Evolutionary conservation across 2,113 vertebrate species (phyloP).

Genomic region (Prinia subflava): DNA sequence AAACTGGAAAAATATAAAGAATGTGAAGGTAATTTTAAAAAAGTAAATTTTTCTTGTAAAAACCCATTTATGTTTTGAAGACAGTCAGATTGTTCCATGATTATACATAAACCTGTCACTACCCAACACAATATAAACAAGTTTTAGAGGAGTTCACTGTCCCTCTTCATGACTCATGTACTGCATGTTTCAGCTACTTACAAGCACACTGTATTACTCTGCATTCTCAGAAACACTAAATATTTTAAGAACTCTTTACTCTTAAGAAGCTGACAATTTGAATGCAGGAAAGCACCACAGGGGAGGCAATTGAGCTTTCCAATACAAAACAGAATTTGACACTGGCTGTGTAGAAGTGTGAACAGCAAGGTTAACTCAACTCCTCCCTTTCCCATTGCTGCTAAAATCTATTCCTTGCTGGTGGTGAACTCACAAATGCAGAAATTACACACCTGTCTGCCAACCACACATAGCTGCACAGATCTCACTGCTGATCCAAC

Average conservation of each 20-base stretch:
- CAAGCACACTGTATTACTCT: neutral
- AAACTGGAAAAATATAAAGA: neutral
- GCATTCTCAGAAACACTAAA: neutral
- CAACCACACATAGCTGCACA: neutral
- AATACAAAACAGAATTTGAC: neutral
- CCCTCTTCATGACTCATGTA: neutral
- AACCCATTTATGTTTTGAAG: neutral
- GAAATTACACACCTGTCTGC: neutral
- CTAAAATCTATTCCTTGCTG: neutral
- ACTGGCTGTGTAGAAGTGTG: neutral
- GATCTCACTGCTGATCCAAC: neutral
- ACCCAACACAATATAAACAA: neutral
- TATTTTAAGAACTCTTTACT: neutral
- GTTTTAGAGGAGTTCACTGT: neutral
- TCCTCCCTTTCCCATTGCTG: neutral
- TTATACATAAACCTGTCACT: neutral
- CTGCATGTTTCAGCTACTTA: neutral
- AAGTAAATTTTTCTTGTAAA: neutral
- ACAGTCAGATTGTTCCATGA: neutral
- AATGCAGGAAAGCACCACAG: neutral
- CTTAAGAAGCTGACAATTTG: neutral
- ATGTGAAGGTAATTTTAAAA: neutral
- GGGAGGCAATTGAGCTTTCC: neutral
- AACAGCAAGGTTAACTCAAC: neutral
- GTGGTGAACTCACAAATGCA: neutral